phyloP scores from a whole-genome alignment of 2,797 vertebrate species.

The Chaetophractus vellerosus region DNA sequence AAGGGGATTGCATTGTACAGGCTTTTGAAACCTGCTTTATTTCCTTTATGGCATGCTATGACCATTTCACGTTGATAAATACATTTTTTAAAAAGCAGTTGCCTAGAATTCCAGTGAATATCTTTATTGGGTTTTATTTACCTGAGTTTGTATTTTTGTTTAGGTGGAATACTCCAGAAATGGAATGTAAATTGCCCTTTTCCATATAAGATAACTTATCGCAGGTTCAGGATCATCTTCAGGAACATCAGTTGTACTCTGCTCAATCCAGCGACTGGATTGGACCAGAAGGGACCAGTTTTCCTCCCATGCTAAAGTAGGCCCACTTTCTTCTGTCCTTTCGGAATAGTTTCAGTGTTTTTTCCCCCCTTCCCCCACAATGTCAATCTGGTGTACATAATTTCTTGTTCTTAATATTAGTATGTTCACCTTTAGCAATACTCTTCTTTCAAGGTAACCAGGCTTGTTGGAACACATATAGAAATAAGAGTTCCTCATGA shows the following conservation, averaged over 20 bases:
- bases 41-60: background rate
- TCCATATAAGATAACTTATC: too few relatives aligned
- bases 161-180: too few relatives aligned
- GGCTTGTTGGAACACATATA: slow-evolving; percentile 18
- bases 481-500: slow-evolving; percentile 46
- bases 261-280: too few relatives aligned
- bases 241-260: too few relatives aligned
- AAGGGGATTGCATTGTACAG: background rate
- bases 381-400: background rate
- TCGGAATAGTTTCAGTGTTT: background rate
- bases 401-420: slow-evolving; percentile 11
- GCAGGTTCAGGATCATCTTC: too few relatives aligned
- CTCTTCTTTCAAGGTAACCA: slow-evolving; percentile 35
- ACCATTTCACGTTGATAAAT: background rate
- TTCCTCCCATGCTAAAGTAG: background rate
- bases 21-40: background rate
- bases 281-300: too few relatives aligned
- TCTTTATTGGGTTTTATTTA: too few relatives aligned
- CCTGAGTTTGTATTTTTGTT: too few relatives aligned
- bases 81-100: background rate
- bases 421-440: background rate
- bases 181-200: too few relatives aligned
- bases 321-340: background rate
- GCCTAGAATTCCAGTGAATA: too few relatives aligned
- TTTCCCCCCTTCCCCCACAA: background rate